phyloP scores from a whole-genome alignment of 2,113 vertebrate genomes.

The Oncorhynchus clarkii region DNA sequence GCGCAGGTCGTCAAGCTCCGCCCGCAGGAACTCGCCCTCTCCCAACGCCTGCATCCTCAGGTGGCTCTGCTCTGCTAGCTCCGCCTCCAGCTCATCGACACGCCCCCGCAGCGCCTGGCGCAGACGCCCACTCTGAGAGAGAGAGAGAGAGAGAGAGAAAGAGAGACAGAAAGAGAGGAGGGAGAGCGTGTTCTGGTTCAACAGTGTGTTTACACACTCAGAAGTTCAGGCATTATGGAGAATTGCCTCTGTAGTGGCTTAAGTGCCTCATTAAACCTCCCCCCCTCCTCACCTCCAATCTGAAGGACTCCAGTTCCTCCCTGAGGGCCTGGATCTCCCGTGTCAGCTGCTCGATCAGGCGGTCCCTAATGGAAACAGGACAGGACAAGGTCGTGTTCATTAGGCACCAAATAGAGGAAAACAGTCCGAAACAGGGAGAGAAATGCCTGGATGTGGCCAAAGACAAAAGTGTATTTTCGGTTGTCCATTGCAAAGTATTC shows the following conservation, averaged over 20 bases:
- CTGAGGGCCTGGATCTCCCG: constrained; percentile 83
- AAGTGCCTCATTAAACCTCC: too few species aligned
- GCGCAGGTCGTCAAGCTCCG: constrained; percentile 91
- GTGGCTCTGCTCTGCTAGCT: constrained; percentile 92
- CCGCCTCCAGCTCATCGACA: constrained; percentile 88
- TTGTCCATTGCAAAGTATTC: too few species aligned
- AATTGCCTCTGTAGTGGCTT: too few species aligned
- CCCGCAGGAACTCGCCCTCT: constrained; percentile 87
- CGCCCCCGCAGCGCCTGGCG: constrained; percentile 83
- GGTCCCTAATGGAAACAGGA: constrained; percentile 77
- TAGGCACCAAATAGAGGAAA: too few species aligned
- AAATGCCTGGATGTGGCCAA: background rate
- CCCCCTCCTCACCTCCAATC: constrained; percentile 79
- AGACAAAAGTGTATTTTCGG: background rate
- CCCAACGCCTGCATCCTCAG: constrained; percentile 87
- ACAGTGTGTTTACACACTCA: too few species aligned
- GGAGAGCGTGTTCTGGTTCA: background rate
- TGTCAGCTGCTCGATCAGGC: constrained; percentile 86
- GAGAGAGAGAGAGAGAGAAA: background rate
- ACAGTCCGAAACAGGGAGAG: too few species aligned
- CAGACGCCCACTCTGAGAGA: constrained; percentile 79
- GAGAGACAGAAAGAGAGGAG: background rate
- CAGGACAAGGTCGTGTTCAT: background rate
- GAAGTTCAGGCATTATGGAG: too few species aligned
- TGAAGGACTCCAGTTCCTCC: constrained; percentile 84